Base-by-base conservation (phyloP, 2,888 invertebrate species). In the Folsomia manolachei region DNA sequence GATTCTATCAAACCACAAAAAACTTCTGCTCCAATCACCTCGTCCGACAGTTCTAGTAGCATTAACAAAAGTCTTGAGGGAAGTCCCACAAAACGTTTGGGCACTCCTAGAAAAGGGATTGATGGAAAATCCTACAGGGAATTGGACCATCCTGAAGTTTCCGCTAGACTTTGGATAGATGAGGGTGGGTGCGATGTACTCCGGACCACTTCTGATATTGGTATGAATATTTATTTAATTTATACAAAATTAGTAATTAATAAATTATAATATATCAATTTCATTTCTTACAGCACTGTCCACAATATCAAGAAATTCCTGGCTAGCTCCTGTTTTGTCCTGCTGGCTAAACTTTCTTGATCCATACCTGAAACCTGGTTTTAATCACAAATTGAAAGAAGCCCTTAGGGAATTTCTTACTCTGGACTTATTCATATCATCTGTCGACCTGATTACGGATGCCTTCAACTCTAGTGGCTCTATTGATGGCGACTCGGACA, bases 401-500 rank as follows among this genome's bases (percentile, higher is more conserved):
- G 68, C 72, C 24, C 61, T 80, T 2, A 25, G 62, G 0, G 26
- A 77, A 0, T 60, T 74, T 4, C 61, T 80, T 18, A 75, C 74
- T 11, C 14, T 76, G 11, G 77, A 79, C 25, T 71, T 76, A 23
- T 67, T 75, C 14, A 65, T 79, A 21, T 53, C 71, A 19, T 69
- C 76, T 14, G 71, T 79, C 21, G 75, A 80, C 53, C 64, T 78
- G 11, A 74, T 79, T 27, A 73, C 78, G 1, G 75, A 74, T 21
- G 74, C 78, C 2, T 80, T 77, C 60, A 67, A 71, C 18, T 67
- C 70, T 18, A 19, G 27, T 52, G 26, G 23, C 25, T 67, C 75
- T 14, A 63, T 62, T 24, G 60, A 63, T 52, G 11, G 1, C 18
- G 60, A 64, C 25, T 67, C 26, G 24, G 23, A 21, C 11, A 63